A percentile compares a stretch with the other conserved stretches of the same genome.
Evolutionary conservation across 2,113 vertebrate species (phyloP).

Genomic region (Triplophysa dalaica): DNA sequence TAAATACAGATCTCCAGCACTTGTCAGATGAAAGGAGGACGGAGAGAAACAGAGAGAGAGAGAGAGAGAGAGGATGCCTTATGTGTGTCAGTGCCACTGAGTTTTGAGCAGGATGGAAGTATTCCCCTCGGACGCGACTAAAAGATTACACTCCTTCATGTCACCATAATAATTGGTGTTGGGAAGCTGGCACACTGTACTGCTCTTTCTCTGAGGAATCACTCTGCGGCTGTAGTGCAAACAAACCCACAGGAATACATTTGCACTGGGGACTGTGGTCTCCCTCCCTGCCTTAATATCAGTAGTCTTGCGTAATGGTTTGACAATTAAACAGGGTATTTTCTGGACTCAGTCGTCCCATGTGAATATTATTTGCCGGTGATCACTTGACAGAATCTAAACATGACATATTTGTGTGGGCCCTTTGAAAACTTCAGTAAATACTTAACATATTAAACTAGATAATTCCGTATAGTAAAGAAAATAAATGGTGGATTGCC

Average conservation of each 20-base stretch:
- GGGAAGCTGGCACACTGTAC: conserved; percentile 29
- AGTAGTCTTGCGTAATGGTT: conserved; percentile 5
- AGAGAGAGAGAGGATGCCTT: conserved; percentile 42
- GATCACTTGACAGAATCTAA: neutral
- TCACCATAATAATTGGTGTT: conserved; percentile 51
- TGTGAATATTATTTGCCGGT: neutral
- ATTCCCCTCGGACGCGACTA: conserved; percentile 46
- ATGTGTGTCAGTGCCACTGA: conserved; percentile 60
- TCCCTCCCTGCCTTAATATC: conserved; percentile 6
- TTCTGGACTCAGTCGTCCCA: neutral
- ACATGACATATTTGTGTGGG: neutral
- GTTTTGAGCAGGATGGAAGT: conserved; percentile 48
- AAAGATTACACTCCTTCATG: conserved; percentile 45
- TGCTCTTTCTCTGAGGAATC: conserved; percentile 26
- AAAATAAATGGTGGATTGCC: no score
- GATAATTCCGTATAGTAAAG: no score
- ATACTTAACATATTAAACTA: no score
- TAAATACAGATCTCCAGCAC: conserved; percentile 30
- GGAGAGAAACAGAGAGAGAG: conserved; percentile 5
- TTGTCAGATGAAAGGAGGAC: conserved; percentile 1
- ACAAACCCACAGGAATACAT: conserved; percentile 21
- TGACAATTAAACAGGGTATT: neutral
- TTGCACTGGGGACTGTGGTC: conserved; percentile 17
- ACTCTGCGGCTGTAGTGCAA: conserved; percentile 13
- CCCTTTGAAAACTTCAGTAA: no score